Conservation (phyloP, 1,140 invertebrate species). For the Atta texana region DNA sequence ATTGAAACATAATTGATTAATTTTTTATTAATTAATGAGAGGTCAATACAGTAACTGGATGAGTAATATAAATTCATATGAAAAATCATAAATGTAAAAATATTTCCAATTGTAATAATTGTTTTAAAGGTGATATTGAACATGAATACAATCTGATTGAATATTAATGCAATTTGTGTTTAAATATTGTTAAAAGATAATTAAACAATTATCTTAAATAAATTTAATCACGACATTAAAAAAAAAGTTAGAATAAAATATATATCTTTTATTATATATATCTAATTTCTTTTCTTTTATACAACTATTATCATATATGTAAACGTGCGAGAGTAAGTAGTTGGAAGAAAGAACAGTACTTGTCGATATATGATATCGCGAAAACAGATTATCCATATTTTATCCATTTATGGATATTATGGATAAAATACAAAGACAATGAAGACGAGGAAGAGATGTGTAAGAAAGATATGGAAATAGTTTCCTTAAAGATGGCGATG, state of each 20-base stretch:
- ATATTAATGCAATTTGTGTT: neutral
- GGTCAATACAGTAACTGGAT: neutral
- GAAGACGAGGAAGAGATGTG: conserved; percentile 16
- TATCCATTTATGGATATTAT: neutral
- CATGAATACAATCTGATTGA: too few species aligned
- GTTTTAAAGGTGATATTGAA: neutral
- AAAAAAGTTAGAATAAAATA: neutral
- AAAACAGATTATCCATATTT: conserved; percentile 26
- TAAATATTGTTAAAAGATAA: conserved; percentile 11
- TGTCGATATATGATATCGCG: conserved; percentile 34
- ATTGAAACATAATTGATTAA: neutral
- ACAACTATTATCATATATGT: neutral
- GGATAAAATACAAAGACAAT: conserved; percentile 41
- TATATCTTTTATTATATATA: neutral
- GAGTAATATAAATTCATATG: neutral
- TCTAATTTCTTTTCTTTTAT: neutral
- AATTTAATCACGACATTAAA: neutral
- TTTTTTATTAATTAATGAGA: neutral
- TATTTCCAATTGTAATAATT: neutral
- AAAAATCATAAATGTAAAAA: neutral
- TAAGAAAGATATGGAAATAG: conserved; percentile 47
- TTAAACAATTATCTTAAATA: conserved; percentile 1
- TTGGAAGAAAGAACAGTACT: conserved; percentile 7
- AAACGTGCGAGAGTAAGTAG: conserved; percentile 5
- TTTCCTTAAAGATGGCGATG: conserved; percentile 34